Base-by-base conservation (phyloP, 2,797 vertebrate species). In the Anolis apletophallus region DNA sequence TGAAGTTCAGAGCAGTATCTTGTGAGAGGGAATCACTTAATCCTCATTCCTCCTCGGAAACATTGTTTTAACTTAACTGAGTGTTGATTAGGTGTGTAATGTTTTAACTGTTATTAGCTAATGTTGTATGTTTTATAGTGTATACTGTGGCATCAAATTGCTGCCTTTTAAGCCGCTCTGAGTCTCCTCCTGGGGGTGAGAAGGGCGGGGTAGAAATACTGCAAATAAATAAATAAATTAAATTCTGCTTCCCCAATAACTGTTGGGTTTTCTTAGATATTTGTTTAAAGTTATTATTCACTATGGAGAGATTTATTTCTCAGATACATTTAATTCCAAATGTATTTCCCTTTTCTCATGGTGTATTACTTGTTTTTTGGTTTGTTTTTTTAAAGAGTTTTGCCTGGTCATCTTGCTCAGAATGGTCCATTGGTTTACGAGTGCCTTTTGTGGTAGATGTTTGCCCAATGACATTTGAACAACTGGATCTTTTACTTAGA, bases 401-500 rank as follows among this genome's bases (percentile, higher is more conserved):
- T 87, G 97, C 98, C 2, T 99, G 99, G 99, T 99, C 99, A 0
- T 99, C 99, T 0, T 97, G 98, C 95, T 99, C 99, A 0, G 98
- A 99, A 92, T 99, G 99, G 99, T 98, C 99, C 8, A 97, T 99
- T 64, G 98, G 99, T 67, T 97, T 98, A 89, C 97, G 98, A 0
- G 98, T 99, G 68, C 99, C 98, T 67, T 99, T 99, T 79, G 99
- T 99, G 92, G 99, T 99, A 86, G 99, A 99, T 73, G 97, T 99
- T 85, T 99, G 99, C 92, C 95, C 97, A 3, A 95, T 98, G 97
- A 99, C 98, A 1, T 99, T 99, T 90, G 98, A 99, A 95, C 99
- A 99, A 95, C 95, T 99, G 89, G 99, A 99, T 94, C 97, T 99
- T 68, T 96, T 99, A 12, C 93, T 99, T 76, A 97, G 98, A 61